Conservation (phyloP, 2,888 invertebrate species). For the Elmis aenea region DNA sequence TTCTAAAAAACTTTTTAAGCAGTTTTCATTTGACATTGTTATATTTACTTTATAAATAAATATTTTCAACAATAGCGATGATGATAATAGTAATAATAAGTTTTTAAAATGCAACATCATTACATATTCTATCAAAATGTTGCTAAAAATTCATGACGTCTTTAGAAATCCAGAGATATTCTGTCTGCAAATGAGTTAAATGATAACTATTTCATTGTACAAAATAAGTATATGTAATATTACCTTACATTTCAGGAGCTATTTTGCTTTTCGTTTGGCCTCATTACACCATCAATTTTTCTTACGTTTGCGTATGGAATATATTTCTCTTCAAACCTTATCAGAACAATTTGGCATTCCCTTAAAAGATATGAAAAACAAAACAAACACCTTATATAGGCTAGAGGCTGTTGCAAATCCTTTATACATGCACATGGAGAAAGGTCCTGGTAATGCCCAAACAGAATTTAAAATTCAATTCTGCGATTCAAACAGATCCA, state of each 20-base stretch:
- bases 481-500: constrained; percentile 31
- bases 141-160: too few relatives aligned
- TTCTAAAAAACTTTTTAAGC: too few relatives aligned
- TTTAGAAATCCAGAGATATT: too few relatives aligned
- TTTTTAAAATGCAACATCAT: too few relatives aligned
- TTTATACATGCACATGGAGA: constrained; percentile 26
- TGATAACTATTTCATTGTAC: too few relatives aligned
- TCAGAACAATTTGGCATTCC: constrained; percentile 58
- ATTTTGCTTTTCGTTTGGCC: constrained; percentile 70
- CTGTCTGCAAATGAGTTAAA: too few relatives aligned
- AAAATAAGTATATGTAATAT: too few relatives aligned
- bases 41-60: too few relatives aligned
- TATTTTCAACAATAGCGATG: too few relatives aligned
- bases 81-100: too few relatives aligned
- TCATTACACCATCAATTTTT: constrained; percentile 76
- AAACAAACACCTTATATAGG: constrained; percentile 44
- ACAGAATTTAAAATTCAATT: constrained; percentile 44
- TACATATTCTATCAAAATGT: too few relatives aligned
- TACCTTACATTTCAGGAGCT: constrained; percentile 61
- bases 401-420: constrained; percentile 40
- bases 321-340: constrained; percentile 61
- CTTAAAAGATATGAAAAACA: constrained; percentile 48
- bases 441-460: constrained; percentile 36
- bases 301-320: constrained; percentile 66
- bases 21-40: too few relatives aligned